phyloP scores from a whole-genome alignment of 2,797 vertebrate genomes.

The Psittacula derbiana region DNA sequence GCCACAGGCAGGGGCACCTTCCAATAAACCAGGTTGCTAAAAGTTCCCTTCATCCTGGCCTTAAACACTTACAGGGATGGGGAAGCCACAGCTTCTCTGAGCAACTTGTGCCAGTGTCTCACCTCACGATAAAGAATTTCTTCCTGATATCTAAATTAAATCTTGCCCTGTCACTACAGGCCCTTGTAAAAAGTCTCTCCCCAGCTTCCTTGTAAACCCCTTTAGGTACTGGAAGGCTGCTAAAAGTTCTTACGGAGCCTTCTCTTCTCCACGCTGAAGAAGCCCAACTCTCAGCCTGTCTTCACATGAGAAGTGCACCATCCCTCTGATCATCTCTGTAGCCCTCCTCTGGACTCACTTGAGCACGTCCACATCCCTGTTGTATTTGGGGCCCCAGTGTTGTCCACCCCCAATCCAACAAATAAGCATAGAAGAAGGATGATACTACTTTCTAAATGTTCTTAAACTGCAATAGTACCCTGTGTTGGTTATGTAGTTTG shows the following conservation, averaged over 20 bases:
- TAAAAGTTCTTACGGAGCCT: neutral
- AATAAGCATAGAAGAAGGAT: neutral
- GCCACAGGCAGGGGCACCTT: neutral
- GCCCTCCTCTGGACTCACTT: neutral
- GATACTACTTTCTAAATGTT: neutral
- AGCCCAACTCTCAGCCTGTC: neutral
- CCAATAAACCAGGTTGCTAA: neutral
- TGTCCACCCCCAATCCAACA: neutral
- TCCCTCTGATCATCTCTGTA: neutral
- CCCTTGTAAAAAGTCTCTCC: rapidly evolving
- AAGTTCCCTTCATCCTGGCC: neutral
- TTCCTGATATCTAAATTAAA: neutral
- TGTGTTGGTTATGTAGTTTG: neutral
- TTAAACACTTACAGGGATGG: neutral
- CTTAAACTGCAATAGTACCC: neutral
- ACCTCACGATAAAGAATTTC: neutral
- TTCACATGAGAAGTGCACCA: neutral
- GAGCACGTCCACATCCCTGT: neutral
- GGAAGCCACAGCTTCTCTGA: neutral
- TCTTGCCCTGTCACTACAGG: neutral
- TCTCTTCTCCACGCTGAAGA: neutral
- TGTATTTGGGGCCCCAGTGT: neutral
- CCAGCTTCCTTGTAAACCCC: neutral
- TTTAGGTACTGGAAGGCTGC: neutral
- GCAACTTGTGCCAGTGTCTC: neutral